Percentiles rank a stretch among this genome's conserved stretches.
Conservation (phyloP, 2,888 invertebrate species). For the Achlya flavicornis region DNA sequence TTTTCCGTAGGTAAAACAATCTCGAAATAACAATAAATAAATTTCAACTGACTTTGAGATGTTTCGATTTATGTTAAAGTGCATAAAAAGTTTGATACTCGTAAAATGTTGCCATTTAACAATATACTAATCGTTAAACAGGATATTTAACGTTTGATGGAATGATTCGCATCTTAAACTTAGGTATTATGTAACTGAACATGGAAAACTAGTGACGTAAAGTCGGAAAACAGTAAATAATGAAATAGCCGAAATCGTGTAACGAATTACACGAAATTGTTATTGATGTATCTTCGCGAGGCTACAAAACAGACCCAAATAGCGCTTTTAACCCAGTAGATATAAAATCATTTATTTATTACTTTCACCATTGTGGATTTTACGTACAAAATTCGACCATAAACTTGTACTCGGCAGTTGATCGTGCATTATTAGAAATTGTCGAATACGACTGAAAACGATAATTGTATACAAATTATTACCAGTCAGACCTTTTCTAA, state of each 20-base stretch:
- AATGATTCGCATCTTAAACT: not conserved
- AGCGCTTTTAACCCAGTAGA: not conserved
- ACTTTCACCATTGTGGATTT: not conserved
- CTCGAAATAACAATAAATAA: not conserved
- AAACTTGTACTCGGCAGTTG: not conserved
- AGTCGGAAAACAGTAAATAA: not conserved
- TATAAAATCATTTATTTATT: slow-evolving; percentile 1
- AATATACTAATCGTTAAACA: not conserved
- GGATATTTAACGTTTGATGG: not conserved
- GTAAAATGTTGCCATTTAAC: not conserved
- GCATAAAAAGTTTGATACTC: too few species aligned
- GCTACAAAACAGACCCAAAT: not conserved
- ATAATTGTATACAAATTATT: slow-evolving; percentile 2
- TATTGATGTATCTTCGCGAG: not conserved
- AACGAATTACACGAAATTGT: not conserved
- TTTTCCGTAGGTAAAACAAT: not conserved
- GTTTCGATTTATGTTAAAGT: too few species aligned
- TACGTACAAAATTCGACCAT: slow-evolving; percentile 4
- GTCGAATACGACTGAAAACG: slow-evolving; percentile 5
- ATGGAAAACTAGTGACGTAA: too few species aligned
- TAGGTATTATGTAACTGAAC: too few species aligned
- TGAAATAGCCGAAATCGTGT: not conserved
- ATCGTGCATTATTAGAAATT: slow-evolving; percentile 4
- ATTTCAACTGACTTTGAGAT: not conserved
- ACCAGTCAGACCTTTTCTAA: not conserved